Percentiles rank a stretch among this genome's conserved stretches.
phyloP scores from a whole-genome alignment of 2,888 invertebrate genomes.

The Cabera pusaria region DNA sequence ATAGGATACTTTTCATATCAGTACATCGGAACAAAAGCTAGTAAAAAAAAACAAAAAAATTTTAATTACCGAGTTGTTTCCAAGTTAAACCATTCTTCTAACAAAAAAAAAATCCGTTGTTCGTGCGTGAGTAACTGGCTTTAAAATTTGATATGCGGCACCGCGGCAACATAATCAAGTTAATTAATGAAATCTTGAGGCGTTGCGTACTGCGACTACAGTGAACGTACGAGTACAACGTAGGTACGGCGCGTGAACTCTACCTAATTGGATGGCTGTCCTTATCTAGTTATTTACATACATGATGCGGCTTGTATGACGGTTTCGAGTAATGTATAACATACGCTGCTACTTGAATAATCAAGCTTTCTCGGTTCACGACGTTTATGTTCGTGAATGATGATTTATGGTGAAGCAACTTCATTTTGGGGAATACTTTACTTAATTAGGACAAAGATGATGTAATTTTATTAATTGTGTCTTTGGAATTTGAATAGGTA shows the following conservation, averaged over 20 bases:
- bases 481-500: too few relatives aligned
- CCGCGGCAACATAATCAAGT: constrained; percentile 31
- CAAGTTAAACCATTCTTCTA: too few relatives aligned
- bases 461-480: too few relatives aligned
- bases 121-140: too few relatives aligned
- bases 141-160: constrained; percentile 28
- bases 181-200: constrained; percentile 34
- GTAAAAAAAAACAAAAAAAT: too few relatives aligned
- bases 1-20: too few relatives aligned
- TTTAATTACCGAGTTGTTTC: too few relatives aligned
- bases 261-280: constrained; percentile 53
- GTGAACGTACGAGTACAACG: too few relatives aligned
- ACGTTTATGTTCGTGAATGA: background rate
- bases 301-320: constrained; percentile 30
- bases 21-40: too few relatives aligned
- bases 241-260: constrained; percentile 37
- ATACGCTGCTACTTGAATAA: constrained; percentile 11
- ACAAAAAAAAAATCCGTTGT: too few relatives aligned
- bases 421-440: constrained; percentile 1
- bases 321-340: constrained; percentile 13
- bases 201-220: constrained; percentile 12
- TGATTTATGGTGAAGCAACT: constrained; percentile 1
- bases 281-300: constrained; percentile 51
- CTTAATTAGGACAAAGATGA: too few relatives aligned
- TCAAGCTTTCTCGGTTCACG: constrained; percentile 2